Percentiles rank a stretch among this genome's conserved stretches.
Evolutionary conservation across 2,888 invertebrate species (phyloP).

Genomic region (Cerceris rybyensis): DNA sequence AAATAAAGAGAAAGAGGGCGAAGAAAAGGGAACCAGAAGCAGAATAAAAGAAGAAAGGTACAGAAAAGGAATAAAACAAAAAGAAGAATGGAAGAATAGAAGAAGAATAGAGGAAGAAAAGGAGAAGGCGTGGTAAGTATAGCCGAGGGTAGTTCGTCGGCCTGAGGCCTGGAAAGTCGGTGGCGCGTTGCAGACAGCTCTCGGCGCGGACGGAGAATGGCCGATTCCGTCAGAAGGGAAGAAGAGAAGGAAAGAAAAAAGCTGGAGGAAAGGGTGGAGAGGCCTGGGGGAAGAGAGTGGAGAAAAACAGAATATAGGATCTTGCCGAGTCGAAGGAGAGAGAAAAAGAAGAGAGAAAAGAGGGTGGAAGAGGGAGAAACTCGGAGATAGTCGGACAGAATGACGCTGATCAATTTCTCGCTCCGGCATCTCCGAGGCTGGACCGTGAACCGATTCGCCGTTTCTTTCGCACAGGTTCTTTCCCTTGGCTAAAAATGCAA

Average conservation of each 20-base stretch:
- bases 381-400: conserved; percentile 71
- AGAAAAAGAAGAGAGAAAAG: conserved; percentile 43
- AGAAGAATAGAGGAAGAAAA: conserved; percentile 28
- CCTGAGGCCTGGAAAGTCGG: conserved; percentile 65
- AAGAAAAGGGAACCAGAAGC: no score
- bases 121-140: conserved; percentile 46
- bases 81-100: conserved; percentile 50
- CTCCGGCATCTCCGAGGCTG: conserved; percentile 67
- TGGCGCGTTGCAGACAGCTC: conserved; percentile 72
- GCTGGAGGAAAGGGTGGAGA: conserved; percentile 33
- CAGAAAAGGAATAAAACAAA: no score
- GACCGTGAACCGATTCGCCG: conserved; percentile 43
- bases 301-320: conserved; percentile 57
- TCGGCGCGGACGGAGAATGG: conserved; percentile 72
- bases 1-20: no score
- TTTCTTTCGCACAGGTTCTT: conserved; percentile 4
- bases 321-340: conserved; percentile 35
- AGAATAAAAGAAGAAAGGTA: no score
- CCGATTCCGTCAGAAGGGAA: conserved; percentile 71
- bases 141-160: conserved; percentile 46
- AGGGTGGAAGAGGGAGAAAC: conserved; percentile 35
- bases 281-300: conserved; percentile 33
- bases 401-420: conserved; percentile 79
- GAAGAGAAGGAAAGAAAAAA: conserved; percentile 52
- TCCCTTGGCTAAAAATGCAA: not conserved